These are phyloP conservation scores for Saturnia pavonia DNA, from an alignment of 2,888 invertebrate genomes.

Conservation along the genomic window DNA sequence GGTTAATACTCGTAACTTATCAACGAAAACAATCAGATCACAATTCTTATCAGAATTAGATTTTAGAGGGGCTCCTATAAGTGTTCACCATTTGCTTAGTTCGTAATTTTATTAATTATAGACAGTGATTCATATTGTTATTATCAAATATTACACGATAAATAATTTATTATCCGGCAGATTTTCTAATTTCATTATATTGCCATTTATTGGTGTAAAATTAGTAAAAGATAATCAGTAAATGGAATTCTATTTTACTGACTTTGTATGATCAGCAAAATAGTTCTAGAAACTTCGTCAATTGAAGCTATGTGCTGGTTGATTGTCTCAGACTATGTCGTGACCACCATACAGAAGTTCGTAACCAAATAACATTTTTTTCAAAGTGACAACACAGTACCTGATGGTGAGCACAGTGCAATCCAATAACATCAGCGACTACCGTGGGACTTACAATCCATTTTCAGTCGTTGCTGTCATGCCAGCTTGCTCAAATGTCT, in stretches of 20 bases:
- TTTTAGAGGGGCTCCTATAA: not conserved
- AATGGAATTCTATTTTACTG: not conserved
- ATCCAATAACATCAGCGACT: too few relatives aligned
- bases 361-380: too few relatives aligned
- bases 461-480: too few relatives aligned
- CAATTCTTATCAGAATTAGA: not conserved
- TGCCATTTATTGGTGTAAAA: not conserved
- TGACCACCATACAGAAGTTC: too few relatives aligned
- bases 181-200: not conserved
- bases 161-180: not conserved
- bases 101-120: not conserved
- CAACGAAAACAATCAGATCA: not conserved
- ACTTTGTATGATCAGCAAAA: not conserved
- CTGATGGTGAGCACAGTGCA: too few relatives aligned
- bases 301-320: not conserved
- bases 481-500: too few relatives aligned
- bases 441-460: too few relatives aligned
- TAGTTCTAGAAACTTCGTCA: not conserved
- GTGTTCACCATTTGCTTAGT: not conserved
- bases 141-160: not conserved
- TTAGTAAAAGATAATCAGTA: not conserved
- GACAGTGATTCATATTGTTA: not conserved
- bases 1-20: not conserved
- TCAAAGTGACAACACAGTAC: too few relatives aligned
- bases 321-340: too few relatives aligned